Percentiles rank a stretch among this genome's conserved stretches.
Conservation (phyloP, 2,888 invertebrate species). For the Dusona sp. region DNA sequence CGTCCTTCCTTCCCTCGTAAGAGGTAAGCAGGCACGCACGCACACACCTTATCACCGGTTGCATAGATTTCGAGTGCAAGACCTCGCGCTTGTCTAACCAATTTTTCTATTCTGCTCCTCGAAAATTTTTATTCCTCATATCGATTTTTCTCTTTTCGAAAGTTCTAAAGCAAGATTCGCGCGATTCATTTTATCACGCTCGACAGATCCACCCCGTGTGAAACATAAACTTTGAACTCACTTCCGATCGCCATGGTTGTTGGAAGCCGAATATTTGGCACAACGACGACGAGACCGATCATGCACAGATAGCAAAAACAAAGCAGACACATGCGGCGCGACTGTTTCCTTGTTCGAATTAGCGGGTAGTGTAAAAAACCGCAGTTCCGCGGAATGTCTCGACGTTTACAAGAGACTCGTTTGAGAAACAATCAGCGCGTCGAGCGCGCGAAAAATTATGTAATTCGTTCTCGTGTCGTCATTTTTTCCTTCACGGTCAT, state of each 20-base stretch:
- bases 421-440: background rate
- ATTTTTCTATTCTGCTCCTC: background rate
- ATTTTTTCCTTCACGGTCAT: conserved; percentile 3
- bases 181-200: background rate
- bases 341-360: background rate
- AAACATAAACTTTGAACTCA: background rate
- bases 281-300: background rate
- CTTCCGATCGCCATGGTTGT: background rate
- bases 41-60: conserved; percentile 5
- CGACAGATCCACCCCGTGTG: no score
- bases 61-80: background rate
- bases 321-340: background rate
- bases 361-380: background rate
- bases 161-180: background rate
- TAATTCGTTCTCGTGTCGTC: conserved; percentile 6
- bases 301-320: background rate
- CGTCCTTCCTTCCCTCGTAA: conserved; percentile 12
- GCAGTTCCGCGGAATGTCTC: conserved; percentile 3
- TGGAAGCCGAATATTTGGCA: background rate
- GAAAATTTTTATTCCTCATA: background rate
- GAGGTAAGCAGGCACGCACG: background rate
- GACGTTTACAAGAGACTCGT: background rate
- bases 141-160: background rate
- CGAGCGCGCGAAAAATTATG: background rate
- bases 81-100: background rate